A percentile compares a stretch with the other conserved stretches of the same genome.
These are phyloP conservation scores for Ploceus nigricollis DNA, from an alignment of 2,113 vertebrate genomes.

Conservation along the genomic window DNA sequence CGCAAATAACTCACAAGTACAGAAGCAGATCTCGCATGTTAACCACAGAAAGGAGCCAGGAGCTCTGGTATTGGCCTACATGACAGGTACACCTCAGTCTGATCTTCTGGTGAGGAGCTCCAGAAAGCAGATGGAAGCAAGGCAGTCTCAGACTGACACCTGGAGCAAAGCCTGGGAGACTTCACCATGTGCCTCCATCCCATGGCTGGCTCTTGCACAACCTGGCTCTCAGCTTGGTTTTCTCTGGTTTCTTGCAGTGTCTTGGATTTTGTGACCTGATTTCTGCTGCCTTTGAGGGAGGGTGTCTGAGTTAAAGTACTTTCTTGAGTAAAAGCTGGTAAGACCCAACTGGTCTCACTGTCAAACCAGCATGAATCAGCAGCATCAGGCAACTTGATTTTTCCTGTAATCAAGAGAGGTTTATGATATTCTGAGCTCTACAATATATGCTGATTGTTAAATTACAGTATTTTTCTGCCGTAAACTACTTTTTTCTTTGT, in stretches of 20 bases:
- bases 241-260: not conserved
- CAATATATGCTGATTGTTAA: not conserved
- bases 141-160: not conserved
- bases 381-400: not conserved
- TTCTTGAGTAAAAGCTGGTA: not conserved
- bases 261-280: not conserved
- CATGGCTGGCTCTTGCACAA: not conserved
- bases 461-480: not conserved
- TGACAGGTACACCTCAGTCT: not conserved
- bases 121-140: too few species aligned
- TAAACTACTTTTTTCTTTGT: not conserved
- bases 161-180: not conserved
- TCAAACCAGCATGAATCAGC: not conserved
- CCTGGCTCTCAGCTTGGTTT: not conserved
- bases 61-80: not conserved
- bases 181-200: fast-evolving
- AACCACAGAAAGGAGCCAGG: not conserved
- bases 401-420: not conserved
- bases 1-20: not conserved
- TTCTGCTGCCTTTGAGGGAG: not conserved
- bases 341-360: not conserved
- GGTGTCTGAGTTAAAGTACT: not conserved
- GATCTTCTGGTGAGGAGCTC: not conserved
- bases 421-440: not conserved
- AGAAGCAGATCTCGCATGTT: not conserved